A percentile compares a stretch with the other conserved stretches of the same genome.
Evolutionary conservation across 2,888 invertebrate genomes (phyloP).

Genomic region (Alcis repandata): DNA sequence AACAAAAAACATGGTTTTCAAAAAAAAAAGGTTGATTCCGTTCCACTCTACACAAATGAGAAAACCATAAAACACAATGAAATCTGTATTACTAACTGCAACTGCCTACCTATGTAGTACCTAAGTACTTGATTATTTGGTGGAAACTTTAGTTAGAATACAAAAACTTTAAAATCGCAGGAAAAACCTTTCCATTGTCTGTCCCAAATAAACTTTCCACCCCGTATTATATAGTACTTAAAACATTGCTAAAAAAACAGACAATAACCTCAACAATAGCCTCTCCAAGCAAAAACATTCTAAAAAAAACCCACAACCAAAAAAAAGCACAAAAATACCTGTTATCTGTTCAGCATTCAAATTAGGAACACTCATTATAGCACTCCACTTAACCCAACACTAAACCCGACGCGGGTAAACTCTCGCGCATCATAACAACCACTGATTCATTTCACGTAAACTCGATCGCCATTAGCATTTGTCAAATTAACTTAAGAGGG

Average conservation of each 20-base stretch:
- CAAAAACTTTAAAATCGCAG: no score
- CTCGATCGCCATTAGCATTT: conserved; percentile 72
- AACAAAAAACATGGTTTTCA: no score
- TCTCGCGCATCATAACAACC: conserved; percentile 67
- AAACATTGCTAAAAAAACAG: neutral
- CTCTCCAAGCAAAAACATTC: neutral
- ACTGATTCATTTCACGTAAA: conserved; percentile 76
- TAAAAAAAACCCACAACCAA: neutral
- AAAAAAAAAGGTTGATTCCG: no score
- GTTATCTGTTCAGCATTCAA: conserved; percentile 79
- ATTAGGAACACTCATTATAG: conserved; percentile 81
- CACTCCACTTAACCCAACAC: conserved; percentile 33
- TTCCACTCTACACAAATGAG: no score
- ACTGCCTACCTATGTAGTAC: no score
- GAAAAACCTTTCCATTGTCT: no score
- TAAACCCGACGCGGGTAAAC: conserved; percentile 59
- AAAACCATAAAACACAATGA: no score
- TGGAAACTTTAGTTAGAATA: no score
- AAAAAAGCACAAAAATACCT: conserved; percentile 60
- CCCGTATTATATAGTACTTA: no score
- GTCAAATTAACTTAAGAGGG: conserved; percentile 60
- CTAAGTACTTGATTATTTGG: no score
- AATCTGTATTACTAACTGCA: no score
- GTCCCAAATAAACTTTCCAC: no score
- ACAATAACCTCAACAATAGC: neutral